Percentiles rank a stretch among this genome's conserved stretches.
phyloP scores from a whole-genome alignment of 2,797 vertebrate genomes.

The Morus bassanus region DNA sequence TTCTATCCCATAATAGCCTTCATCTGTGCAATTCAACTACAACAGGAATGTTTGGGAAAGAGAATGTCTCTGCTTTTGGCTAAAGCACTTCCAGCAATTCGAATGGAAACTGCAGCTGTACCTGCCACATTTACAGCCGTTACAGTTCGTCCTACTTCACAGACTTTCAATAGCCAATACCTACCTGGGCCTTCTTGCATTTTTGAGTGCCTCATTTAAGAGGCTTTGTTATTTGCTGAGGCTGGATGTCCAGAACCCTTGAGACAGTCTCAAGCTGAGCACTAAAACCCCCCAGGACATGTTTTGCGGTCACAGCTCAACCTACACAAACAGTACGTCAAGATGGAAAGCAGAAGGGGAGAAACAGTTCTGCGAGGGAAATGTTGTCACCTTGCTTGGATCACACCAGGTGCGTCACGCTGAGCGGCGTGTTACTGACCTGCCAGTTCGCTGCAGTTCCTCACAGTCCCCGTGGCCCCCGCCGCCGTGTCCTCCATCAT shows the following conservation, averaged over 20 bases:
- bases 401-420: rapidly evolving
- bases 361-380: too few relatives aligned
- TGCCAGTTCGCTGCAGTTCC: constrained; percentile 90
- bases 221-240: rapidly evolving
- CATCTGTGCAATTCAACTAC: background rate
- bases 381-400: rapidly evolving
- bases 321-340: rapidly evolving
- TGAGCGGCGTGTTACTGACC: constrained; percentile 64
- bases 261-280: background rate
- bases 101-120: background rate
- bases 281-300: background rate
- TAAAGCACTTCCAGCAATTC: background rate
- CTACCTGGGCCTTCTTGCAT: background rate
- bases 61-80: background rate
- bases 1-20: background rate
- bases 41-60: background rate
- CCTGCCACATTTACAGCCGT: background rate
- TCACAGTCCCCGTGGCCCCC: constrained; percentile 87
- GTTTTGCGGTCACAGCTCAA: background rate
- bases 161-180: background rate
- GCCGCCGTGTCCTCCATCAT: constrained; percentile 85
- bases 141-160: rapidly evolving
- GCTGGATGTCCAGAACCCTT: rapidly evolving
- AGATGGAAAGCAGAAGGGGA: background rate
- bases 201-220: background rate